phyloP scores from a whole-genome alignment of 2,888 invertebrate species.

The Diabrotica balteata region DNA sequence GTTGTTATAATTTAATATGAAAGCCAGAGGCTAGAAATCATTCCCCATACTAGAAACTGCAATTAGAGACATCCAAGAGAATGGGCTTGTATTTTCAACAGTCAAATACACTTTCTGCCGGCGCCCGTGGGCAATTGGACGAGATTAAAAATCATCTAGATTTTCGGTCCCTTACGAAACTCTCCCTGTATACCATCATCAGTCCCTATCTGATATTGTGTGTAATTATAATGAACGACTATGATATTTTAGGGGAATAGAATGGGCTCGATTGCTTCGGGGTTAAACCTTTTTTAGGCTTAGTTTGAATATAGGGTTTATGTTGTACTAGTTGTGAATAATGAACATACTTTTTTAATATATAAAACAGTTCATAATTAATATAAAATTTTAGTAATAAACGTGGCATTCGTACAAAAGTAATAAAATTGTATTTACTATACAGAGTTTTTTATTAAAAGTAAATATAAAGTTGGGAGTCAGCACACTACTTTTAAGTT shows the following conservation, averaged over 20 bases:
- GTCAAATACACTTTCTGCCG: conserved; percentile 10
- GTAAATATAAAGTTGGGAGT: too few species aligned
- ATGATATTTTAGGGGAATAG: background rate
- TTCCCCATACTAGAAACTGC: conserved; percentile 15
- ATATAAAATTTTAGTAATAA: too few species aligned
- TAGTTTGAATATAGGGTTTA: too few species aligned
- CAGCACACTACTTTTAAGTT: too few species aligned
- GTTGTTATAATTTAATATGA: conserved; percentile 6
- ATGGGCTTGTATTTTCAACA: conserved; percentile 16
- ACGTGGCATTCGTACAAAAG: too few species aligned
- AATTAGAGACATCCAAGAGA: conserved; percentile 25
- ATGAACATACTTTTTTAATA: too few species aligned
- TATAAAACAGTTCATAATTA: too few species aligned
- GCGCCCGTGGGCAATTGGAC: conserved; percentile 10
- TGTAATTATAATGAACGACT: conserved; percentile 4
- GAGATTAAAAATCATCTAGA: conserved; percentile 27
- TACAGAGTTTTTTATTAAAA: too few species aligned
- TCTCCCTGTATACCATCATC: background rate
- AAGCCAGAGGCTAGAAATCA: conserved; percentile 8
- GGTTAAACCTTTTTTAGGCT: too few species aligned
- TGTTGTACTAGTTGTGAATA: too few species aligned
- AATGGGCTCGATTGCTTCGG: too few species aligned
- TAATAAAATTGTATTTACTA: too few species aligned
- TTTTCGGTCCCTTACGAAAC: background rate
- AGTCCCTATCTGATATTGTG: conserved; percentile 3